Evolutionary conservation across 2,888 invertebrate genomes (phyloP), one percentile per base, ranked within the genome.

Genomic region (Petrolisthes cinctipes): DNA sequence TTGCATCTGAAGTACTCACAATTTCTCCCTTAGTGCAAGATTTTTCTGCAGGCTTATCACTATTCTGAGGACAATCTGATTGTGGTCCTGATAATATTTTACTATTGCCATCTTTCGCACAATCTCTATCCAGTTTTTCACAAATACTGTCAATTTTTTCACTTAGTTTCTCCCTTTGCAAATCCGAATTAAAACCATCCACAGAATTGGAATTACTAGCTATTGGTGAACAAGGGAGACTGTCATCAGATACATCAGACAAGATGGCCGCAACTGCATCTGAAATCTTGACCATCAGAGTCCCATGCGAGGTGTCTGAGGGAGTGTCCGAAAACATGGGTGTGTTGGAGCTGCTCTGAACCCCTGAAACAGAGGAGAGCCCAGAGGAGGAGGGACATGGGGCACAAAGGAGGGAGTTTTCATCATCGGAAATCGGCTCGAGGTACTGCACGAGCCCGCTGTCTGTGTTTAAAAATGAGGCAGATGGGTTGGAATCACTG

Each of bases 181-280:
- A 37, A 1, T 14, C 17, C 4, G 85, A 79, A 37, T 66, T 37
- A 51, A 85, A 85, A 68, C 79, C 71, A 68, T 85, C 85, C 14
- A n/a, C 23, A 6, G 85, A 85, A 56, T 79, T 79, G 20, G 85
- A 85, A 54, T 68, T 79, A 66, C 83, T 75, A 51, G 83, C 83
- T 75, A 80, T 17, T 51, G 87, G 86, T 20, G 87, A 88, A 6
- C 51, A 61, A 6, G 87, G 87, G 20, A 88, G 83, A 61, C 87
- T 88, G n/a, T 88, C 87, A 81, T 88, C 87, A 14, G 87, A 88
- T 20, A 88, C 87, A 80, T 88, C 87, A 4, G 86, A 87, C 20
- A 90, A 82, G 76, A 89, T 85, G 66, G 89, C 89, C 14, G 86
- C 90, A 37, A 90, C 90, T 78, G 90, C 89, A 78, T 90, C 90